Base-by-base conservation (phyloP, 2,113 vertebrate genomes). In the Limanda limanda region DNA sequence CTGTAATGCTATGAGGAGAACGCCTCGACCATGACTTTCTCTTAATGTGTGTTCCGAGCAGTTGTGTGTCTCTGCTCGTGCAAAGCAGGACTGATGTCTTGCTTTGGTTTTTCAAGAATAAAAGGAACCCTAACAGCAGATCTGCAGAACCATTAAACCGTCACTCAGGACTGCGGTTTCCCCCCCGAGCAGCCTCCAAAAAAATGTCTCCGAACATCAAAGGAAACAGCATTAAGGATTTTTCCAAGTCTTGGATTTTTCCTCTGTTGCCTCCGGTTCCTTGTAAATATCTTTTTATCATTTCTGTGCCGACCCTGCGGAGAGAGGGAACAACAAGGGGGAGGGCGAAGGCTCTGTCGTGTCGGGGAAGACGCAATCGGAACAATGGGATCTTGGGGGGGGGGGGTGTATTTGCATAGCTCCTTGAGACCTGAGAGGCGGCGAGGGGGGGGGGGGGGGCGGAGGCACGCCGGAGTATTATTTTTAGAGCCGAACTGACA, bases 401-500 rank as follows among this genome's bases (percentile, higher is more conserved):
- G 14, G 57, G 35, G 35, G 35, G 35, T 60, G 51, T 88, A 91
- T 93, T 89, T 92, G 90, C 89, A 87, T 92, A 75, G 80, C 88
- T 88, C 79, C 78, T 82, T 64, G 87, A 90, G 87, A 48, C 47
- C 47, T 7, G 14, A 6, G 47, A 18, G 47, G 47, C 85, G 74
- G 14, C n/a, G 55, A 61, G 57, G 57, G 25, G 25, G 25, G 3
- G 3, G 25, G n/a, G n/a, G 65, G 83, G 78, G 61, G 61, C 54
- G 74, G 84, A 74, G 63, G 69, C 24, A 23, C 73, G 63, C 59
- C 5, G 18, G 55, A 66, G 75, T 93, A 92, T 92, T 93, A 92
- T 92, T 92, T 93, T 93, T 94, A 91, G 87, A 91, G 82, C 76
- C 23, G 71, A 82, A 76, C 79, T 61, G 67, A 87, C 69, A 52